These are phyloP conservation scores for Lutjanus argentimaculatus DNA, from an alignment of 2,797 vertebrate genomes.

Conservation along the genomic window DNA sequence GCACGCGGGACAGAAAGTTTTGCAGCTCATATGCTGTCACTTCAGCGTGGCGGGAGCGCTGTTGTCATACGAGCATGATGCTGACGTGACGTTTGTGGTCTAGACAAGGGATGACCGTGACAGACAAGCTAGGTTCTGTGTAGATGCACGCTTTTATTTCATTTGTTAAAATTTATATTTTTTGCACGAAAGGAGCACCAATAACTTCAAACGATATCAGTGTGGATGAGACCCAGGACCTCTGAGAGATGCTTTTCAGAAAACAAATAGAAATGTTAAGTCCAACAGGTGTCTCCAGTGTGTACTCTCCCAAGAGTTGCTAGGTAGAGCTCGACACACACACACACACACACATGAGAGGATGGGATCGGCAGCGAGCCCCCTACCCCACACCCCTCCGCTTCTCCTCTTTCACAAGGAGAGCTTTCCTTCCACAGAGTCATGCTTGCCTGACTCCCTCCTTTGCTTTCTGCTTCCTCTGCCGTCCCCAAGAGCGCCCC, in stretches of 20 bases:
- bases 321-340: slow-evolving; percentile 13
- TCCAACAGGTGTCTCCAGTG: slow-evolving; percentile 38
- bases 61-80: too few relatives aligned
- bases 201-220: neutral
- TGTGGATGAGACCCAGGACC: neutral
- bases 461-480: slow-evolving; percentile 25
- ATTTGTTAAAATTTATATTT: neutral
- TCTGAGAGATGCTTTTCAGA: neutral
- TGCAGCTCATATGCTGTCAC: too few relatives aligned
- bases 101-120: neutral
- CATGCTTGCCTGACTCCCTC: slow-evolving; percentile 56
- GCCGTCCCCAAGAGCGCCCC: neutral
- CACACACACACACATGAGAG: slow-evolving; percentile 11
- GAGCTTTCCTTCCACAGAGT: slow-evolving; percentile 53
- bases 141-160: neutral
- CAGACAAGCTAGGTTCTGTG: neutral
- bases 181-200: neutral
- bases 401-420: slow-evolving; percentile 61
- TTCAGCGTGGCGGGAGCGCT: too few relatives aligned
- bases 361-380: slow-evolving; percentile 20
- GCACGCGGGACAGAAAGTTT: too few relatives aligned
- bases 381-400: slow-evolving; percentile 8
- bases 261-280: neutral
- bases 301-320: neutral
- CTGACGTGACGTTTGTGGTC: too few relatives aligned